Evolutionary conservation across 2,113 vertebrate species (phyloP), one percentile per base, ranked within the genome.

Genomic region (Glareola pratincola): DNA sequence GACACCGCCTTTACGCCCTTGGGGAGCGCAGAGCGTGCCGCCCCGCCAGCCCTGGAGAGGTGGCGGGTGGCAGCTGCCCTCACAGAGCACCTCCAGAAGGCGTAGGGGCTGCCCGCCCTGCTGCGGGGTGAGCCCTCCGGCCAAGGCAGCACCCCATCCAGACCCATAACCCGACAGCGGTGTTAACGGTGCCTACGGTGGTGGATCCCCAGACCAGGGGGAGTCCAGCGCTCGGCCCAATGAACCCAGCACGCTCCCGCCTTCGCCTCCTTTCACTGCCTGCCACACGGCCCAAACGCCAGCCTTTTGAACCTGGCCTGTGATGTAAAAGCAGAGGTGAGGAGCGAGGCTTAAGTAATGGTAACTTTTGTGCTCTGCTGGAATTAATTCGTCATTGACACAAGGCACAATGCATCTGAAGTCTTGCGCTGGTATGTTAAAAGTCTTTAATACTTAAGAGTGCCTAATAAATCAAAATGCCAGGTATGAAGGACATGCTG

Each of bases 381-480:
- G 98, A 99, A 99, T 99, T 98, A 99, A 99, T 99, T 99, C 98
- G 98, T 99, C 98, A 99, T 98, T 98, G 98, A 98, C 98, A 98
- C 97, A 97, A 98, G 97, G 98, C 98, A 98, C 97, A 98, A 97
- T 98, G 98, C 98, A 97, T 98, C 97, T 97, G 96, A 98, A 99
- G 98, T 97, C 98, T 98, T 98, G 98, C 64, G 77, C 97, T 97
- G 96, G 94, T 98, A 97, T 91, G 88, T 96, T 98, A 95, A 94
- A 98, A 98, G 98, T 98, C 98, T 99, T 98, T 98, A 98, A 99
- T 98, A 98, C 94, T 98, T 96, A 96, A 98, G 97, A 99, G 99
- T 99, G 98, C 97, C 98, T 98, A 99, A 99, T 99, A 99, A 99
- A 99, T 99, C 99, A 99, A 99, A 99, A 98, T 98, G 98, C 98